Evolutionary conservation across 2,888 invertebrate species (phyloP).

Genomic region (Drosophila mercatorum): DNA sequence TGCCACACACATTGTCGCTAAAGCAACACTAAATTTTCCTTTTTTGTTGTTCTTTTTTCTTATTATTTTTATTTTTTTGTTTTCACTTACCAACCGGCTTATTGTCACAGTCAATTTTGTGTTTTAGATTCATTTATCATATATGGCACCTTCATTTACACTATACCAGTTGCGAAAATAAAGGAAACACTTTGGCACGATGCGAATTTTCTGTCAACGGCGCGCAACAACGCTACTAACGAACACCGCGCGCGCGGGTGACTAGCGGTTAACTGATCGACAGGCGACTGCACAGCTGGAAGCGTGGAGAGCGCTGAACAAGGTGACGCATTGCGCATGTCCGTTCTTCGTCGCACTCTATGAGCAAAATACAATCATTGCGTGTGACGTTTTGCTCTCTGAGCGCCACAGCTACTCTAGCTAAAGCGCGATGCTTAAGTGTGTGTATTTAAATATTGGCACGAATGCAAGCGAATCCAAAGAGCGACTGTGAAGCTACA

Average conservation of each 20-base stretch:
- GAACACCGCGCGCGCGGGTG: conserved; percentile 60
- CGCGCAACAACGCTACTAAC: conserved; percentile 36
- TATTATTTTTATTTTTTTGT: background rate
- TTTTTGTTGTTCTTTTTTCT: background rate
- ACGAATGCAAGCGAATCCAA: background rate
- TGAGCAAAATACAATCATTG: conserved; percentile 3
- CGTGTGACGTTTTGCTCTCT: conserved; percentile 24
- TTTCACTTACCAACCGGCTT: conserved; percentile 59
- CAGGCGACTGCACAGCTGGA: conserved; percentile 51
- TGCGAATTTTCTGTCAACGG: conserved; percentile 27
- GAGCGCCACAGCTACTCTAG: background rate
- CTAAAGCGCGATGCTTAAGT: conserved; percentile 1
- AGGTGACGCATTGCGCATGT: conserved; percentile 44
- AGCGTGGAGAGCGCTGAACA: conserved; percentile 33
- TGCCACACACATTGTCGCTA: conserved; percentile 5
- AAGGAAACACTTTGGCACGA: conserved; percentile 31
- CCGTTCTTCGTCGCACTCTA: conserved; percentile 6
- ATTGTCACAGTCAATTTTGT: conserved; percentile 39
- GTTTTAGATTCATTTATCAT: conserved; percentile 51
- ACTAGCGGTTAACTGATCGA: conserved; percentile 62
- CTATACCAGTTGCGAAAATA: conserved; percentile 38
- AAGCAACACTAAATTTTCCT: conserved; percentile 7
- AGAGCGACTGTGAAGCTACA: background rate
- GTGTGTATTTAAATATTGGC: background rate
- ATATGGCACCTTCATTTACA: conserved; percentile 44